Base-by-base conservation (phyloP, 2,797 vertebrate genomes). In the Yasuhikotakia modesta region DNA sequence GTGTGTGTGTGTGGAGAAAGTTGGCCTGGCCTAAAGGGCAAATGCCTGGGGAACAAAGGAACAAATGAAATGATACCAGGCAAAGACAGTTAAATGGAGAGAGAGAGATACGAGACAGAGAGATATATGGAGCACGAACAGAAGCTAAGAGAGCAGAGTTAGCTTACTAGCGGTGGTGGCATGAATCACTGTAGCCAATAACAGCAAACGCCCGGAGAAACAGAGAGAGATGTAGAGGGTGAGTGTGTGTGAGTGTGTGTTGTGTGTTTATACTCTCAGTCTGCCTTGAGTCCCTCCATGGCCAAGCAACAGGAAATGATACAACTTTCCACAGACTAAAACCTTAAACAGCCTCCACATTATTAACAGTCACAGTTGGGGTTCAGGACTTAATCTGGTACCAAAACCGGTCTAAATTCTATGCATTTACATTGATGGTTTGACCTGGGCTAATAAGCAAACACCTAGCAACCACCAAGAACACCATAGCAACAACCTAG, bases 221-320 rank as follows among this genome's bases (percentile, higher is more conserved):
- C n/a, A 83, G 86, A 89, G 87, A 65, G n/a, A n/a, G n/a, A n/a
- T 52, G 80, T 63, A 57, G 48, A 22, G 73, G 50, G 52, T 16
- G 65, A 55, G 76, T 60, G 19, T 77, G 70, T 73, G 13, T 66
- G 71, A 67, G 63, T 24, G 53, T 78, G 69, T 63, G 70, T 70
- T 70, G 69, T 64, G 55, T 67, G 68, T 71, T 45, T 66, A 27
- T 35, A 60, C 70, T 84, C 81, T 81, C 32, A 78, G 66, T 86
- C 85, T 76, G 83, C 87, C 82, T 78, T 43, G 55, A 84, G 86
- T 85, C 85, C 76, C 76, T 79, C 76, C 71, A 60, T 39, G 82
- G 80, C 76, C 21, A 3, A 81, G 73, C 80, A 69, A 82, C 70
- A 69, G 76, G 78, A 82, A 30, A 73, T 81, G 1, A 82, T 85